These are phyloP conservation scores for Erpobdella octoculata DNA, from an alignment of 2,888 invertebrate genomes.

Conservation along the genomic window DNA sequence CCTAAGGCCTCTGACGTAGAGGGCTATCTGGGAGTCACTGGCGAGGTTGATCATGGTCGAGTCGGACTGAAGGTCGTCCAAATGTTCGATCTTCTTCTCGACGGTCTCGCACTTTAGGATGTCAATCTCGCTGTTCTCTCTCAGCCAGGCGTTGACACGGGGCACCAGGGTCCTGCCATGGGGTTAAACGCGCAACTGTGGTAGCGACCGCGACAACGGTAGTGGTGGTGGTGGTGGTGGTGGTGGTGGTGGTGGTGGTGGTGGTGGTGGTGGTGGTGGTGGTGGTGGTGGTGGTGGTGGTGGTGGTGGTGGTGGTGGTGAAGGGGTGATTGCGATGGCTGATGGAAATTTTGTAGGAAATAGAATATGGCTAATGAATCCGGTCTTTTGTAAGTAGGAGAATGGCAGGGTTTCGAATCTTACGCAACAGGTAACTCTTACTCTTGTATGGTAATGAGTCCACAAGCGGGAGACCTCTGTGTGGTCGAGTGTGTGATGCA, in stretches of 20 bases:
- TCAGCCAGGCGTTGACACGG: constrained; percentile 38
- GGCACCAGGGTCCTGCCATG: constrained; percentile 38
- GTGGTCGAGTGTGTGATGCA: too few species aligned
- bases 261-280: constrained; percentile 30
- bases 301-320: constrained; percentile 32
- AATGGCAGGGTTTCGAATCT: too few species aligned
- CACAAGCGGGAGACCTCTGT: too few species aligned
- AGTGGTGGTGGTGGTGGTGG: constrained; percentile 20
- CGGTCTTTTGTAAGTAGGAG: too few species aligned
- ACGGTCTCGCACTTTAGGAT: constrained; percentile 39
- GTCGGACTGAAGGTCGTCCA: constrained; percentile 32
- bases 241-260: constrained; percentile 24
- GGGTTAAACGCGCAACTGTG: too few species aligned
- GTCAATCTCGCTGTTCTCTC: constrained; percentile 35
- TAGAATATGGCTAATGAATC: too few species aligned
- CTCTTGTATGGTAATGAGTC: too few species aligned
- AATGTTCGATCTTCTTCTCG: constrained; percentile 35
- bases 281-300: constrained; percentile 31
- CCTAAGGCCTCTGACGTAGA: constrained; percentile 39
- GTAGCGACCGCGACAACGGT: not conserved
- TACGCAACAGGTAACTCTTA: too few species aligned
- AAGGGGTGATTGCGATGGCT: constrained; percentile 28
- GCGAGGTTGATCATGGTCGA: constrained; percentile 13
- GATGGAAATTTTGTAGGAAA: too few species aligned
- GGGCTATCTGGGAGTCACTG: constrained; percentile 21